These are phyloP conservation scores for Caerostris darwini DNA, from an alignment of 1,140 invertebrate species.

Conservation along the genomic window DNA sequence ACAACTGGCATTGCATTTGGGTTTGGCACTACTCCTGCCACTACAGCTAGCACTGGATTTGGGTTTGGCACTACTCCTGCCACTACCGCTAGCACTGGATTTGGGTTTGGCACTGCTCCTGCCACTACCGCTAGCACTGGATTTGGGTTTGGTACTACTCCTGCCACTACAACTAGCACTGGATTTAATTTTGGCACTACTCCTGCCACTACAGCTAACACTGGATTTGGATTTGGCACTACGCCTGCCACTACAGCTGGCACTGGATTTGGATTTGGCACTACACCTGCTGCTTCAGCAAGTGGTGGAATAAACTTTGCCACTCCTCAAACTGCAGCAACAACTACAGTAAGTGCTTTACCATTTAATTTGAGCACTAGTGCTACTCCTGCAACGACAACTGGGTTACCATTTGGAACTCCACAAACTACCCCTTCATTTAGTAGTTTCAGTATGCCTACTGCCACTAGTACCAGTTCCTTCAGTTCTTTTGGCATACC, in stretches of 20 bases:
- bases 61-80: not conserved
- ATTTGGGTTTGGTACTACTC: not conserved
- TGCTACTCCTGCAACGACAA: not conserved
- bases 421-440: not conserved
- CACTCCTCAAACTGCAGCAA: not conserved
- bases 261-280: slow-evolving; percentile 52
- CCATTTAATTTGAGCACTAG: not conserved
- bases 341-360: not conserved
- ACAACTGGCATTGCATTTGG: not conserved
- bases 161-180: not conserved
- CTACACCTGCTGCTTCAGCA: not conserved
- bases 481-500: not conserved
- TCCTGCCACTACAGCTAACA: not conserved
- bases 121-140: not conserved
- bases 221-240: not conserved
- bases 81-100: not conserved
- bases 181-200: slow-evolving; percentile 11
- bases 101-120: not conserved
- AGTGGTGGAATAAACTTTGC: not conserved
- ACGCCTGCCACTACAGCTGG: not conserved
- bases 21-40: slow-evolving; percentile 13
- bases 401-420: not conserved
- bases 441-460: not conserved
- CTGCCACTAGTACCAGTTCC: slow-evolving; percentile 27
- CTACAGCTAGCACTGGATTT: slow-evolving; percentile 25